A percentile compares a stretch with the other conserved stretches of the same genome.
Evolutionary conservation across 2,797 vertebrate species (phyloP).

Genomic region (Trachops cirrhosus): DNA sequence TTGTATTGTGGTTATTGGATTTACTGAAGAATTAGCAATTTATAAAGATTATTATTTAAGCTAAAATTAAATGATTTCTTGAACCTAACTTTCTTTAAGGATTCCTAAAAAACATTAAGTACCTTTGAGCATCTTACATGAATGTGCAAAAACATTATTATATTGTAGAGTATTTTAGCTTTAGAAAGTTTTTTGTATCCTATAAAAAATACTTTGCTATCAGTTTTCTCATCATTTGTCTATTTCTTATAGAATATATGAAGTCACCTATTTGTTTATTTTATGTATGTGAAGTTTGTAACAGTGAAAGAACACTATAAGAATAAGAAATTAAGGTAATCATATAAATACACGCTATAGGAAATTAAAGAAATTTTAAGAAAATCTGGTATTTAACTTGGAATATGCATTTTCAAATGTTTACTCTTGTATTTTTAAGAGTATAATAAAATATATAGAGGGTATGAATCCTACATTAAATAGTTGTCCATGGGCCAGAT

Average conservation of each 20-base stretch:
- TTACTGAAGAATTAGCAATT: neutral
- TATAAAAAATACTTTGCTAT: neutral
- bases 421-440: neutral
- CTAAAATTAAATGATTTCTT: constrained; percentile 13
- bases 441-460: constrained; percentile 1
- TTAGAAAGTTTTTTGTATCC: neutral
- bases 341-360: neutral
- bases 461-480: constrained; percentile 30
- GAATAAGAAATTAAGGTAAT: neutral
- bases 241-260: neutral
- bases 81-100: neutral
- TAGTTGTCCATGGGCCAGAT: neutral
- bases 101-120: neutral
- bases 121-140: neutral
- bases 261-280: neutral
- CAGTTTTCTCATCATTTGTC: neutral
- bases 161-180: neutral
- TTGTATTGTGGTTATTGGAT: neutral
- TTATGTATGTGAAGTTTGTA: neutral
- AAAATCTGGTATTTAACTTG: neutral
- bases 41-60: constrained; percentile 8
- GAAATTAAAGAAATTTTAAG: constrained; percentile 15
- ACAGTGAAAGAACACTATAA: neutral
- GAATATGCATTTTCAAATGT: neutral
- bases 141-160: neutral